Conservation (phyloP, 2,797 vertebrate species). For the Melanotaenia trifasciata region DNA sequence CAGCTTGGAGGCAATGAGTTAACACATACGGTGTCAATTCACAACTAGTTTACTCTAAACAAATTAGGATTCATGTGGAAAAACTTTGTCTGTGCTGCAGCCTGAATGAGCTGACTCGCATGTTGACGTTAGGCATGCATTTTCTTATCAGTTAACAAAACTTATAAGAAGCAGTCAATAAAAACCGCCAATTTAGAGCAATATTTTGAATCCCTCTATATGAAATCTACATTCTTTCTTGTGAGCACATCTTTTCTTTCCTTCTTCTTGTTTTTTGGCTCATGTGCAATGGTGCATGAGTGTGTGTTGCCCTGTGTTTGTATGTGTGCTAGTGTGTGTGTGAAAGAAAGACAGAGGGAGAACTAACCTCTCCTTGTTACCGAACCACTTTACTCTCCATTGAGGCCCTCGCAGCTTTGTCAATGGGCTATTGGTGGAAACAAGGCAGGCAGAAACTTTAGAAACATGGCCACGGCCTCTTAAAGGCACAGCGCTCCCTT, state of each 20-base stretch:
- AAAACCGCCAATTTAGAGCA: constrained; percentile 4
- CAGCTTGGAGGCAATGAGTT: constrained; percentile 50
- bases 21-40: constrained; percentile 61
- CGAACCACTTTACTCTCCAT: constrained; percentile 89
- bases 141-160: constrained; percentile 4
- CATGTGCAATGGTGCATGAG: constrained; percentile 69
- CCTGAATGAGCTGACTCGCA: constrained; percentile 3
- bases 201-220: constrained; percentile 12
- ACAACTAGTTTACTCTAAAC: constrained; percentile 57
- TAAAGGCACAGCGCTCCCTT: constrained; percentile 87
- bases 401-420: constrained; percentile 88
- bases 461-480: constrained; percentile 86
- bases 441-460: constrained; percentile 90
- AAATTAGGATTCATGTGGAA: constrained; percentile 46
- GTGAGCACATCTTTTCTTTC: constrained; percentile 50
- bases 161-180: not conserved
- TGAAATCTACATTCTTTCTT: constrained; percentile 53
- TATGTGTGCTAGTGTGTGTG: constrained; percentile 32
- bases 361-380: constrained; percentile 88
- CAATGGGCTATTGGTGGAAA: constrained; percentile 91
- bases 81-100: constrained; percentile 43
- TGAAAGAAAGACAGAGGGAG: constrained; percentile 66
- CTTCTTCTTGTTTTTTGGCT: constrained; percentile 56
- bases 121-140: not conserved
- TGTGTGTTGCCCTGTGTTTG: constrained; percentile 45